Evolutionary conservation across 2,888 invertebrate genomes (phyloP), one percentile per base, ranked within the genome.

Genomic region (Orchestes rusci): DNA sequence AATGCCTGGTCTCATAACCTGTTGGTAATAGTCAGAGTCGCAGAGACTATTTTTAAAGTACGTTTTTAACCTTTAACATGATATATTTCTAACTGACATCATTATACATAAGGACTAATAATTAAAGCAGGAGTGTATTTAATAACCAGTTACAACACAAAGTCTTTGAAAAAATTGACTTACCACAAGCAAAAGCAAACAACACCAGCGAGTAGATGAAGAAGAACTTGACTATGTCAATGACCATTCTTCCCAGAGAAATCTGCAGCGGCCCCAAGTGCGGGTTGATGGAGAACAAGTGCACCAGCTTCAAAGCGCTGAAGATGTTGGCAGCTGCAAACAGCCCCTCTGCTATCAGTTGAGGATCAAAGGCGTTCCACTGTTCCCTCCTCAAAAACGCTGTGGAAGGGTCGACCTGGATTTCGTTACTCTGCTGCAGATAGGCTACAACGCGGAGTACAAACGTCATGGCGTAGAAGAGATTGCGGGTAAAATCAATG

Each of bases 231-330:
- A 95, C 79, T 52, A 96, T 94, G 64, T 96, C 95, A 59, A 90
- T 79, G 39, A 90, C 86, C 95, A 90, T 90, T 60, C 91, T 75
- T 37, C 95, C 95, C n/a, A 96, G 71, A 2, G 95, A 95, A 40
- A 96, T 94, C 70, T 95, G 95, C 4, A 73, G 72, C 0, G 95
- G 96, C 50, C 96, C 96, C 57, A 96, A 75, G 68, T 96, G 91
- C 0, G 95, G 95, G 71, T 94, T 95, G 53, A 96, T 91, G 47
- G 93, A 94, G 74, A 95, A 95, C 62, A 95, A 90, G 68, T 95
- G 94, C 16, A 96, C 94, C 60, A 96, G 76, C 68, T 95, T 95
- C 47, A 95, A 70, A 3, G 92, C 91, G 65, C 90, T 90, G 42
- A 34, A 54, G 53, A 96, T 83, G 70, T 95, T 96, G 39, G 94